phyloP scores from a whole-genome alignment of 2,113 vertebrate genomes.

The Callionymus lyra region DNA sequence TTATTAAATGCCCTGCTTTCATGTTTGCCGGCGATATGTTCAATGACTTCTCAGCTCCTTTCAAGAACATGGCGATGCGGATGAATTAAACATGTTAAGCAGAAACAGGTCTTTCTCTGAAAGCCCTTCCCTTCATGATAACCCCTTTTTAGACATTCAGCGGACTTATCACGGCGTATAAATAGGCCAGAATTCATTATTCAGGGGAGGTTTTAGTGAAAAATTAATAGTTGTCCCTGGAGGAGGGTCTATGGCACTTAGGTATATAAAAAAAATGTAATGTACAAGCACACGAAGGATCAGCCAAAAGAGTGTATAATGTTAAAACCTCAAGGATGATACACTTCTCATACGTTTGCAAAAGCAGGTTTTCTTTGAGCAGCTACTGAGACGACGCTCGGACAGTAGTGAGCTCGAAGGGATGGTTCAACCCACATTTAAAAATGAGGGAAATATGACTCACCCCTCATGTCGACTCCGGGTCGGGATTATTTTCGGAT shows the following conservation, averaged over 20 bases:
- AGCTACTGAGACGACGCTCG: conserved; percentile 38
- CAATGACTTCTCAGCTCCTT: conserved; percentile 41
- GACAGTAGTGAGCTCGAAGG: conserved; percentile 20
- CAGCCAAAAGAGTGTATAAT: conserved; percentile 36
- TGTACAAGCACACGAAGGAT: conserved; percentile 50
- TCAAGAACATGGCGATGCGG: conserved; percentile 40
- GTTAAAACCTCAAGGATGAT: conserved; percentile 46
- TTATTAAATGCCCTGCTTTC: conserved; percentile 52
- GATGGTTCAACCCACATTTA: too few relatives aligned
- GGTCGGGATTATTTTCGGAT: too few relatives aligned
- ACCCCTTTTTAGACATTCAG: conserved; percentile 60
- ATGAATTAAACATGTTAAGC: conserved; percentile 63
- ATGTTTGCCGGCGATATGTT: conserved; percentile 49
- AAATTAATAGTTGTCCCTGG: conserved; percentile 61
- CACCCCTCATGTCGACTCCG: too few relatives aligned
- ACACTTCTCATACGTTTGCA: conserved; percentile 28
- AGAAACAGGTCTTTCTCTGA: conserved; percentile 53
- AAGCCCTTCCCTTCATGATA: conserved; percentile 54
- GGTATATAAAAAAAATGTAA: conserved; percentile 57
- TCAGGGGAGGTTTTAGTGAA: conserved; percentile 62
- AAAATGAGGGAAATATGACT: too few relatives aligned
- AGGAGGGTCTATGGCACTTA: conserved; percentile 47
- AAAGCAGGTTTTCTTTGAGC: conserved; percentile 40
- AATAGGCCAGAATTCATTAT: conserved; percentile 67
- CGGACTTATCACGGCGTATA: conserved; percentile 60